Conservation (phyloP, 2,113 vertebrate genomes). For the Lophius piscatorius region DNA sequence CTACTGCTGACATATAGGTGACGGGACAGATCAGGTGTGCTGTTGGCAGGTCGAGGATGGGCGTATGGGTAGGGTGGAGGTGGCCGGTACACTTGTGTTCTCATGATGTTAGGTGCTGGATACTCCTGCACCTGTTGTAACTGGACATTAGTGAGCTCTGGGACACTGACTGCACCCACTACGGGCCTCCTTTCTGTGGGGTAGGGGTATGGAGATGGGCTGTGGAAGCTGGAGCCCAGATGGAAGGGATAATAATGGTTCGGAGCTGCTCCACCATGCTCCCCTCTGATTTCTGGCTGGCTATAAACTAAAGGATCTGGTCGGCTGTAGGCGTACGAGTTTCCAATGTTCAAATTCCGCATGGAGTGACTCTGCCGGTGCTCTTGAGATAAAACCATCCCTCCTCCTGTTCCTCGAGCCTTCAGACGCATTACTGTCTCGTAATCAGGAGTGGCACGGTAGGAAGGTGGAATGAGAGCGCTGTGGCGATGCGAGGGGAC, state of each 20-base stretch:
- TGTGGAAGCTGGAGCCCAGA: slow-evolving; percentile 93
- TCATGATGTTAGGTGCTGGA: slow-evolving; percentile 92
- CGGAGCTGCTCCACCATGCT: slow-evolving; percentile 81
- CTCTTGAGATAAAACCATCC: slow-evolving; percentile 80
- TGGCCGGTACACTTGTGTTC: slow-evolving; percentile 92
- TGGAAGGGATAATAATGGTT: slow-evolving; percentile 86
- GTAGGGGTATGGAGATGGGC: slow-evolving; percentile 89
- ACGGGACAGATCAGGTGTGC: slow-evolving; percentile 94
- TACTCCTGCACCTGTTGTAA: slow-evolving; percentile 96
- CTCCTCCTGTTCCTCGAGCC: slow-evolving; percentile 77
- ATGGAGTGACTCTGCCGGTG: slow-evolving; percentile 94
- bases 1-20: slow-evolving; percentile 95
- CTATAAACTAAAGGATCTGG: slow-evolving; percentile 96
- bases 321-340: slow-evolving; percentile 92
- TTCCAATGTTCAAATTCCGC: slow-evolving; percentile 93
- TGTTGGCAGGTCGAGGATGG: slow-evolving; percentile 92
- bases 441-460: slow-evolving; percentile 95
- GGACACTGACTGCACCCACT: slow-evolving; percentile 94
- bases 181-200: slow-evolving; percentile 88
- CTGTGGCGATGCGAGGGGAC: slow-evolving; percentile 93
- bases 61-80: slow-evolving; percentile 91
- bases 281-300: slow-evolving; percentile 95
- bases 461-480: slow-evolving; percentile 93
- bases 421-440: slow-evolving; percentile 97
- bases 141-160: slow-evolving; percentile 94